Percentiles rank a stretch among this genome's conserved stretches.
phyloP scores from a whole-genome alignment of 2,888 invertebrate species.

The Seira musarum region DNA sequence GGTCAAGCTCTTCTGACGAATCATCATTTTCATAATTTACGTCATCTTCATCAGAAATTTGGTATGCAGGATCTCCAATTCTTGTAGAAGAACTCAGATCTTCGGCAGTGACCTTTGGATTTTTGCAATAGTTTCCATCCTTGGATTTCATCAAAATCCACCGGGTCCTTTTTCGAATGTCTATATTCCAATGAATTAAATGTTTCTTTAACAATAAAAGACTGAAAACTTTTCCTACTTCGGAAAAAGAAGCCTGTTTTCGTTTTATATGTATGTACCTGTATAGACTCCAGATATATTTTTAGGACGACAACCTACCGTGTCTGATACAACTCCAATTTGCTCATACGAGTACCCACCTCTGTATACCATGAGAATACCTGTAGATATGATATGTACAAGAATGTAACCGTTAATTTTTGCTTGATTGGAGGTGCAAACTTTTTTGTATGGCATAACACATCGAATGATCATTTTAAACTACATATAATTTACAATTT shows the following conservation, averaged over 20 bases:
- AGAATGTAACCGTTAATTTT: conserved; percentile 11
- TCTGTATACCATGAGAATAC: conserved; percentile 42
- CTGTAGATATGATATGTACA: too few relatives aligned
- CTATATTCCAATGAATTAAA: conserved; percentile 25
- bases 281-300: conserved; percentile 54
- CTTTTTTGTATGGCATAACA: background rate
- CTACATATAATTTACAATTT: background rate
- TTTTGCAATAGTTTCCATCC: conserved; percentile 54
- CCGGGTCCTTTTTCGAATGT: conserved; percentile 46
- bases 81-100: conserved; percentile 36
- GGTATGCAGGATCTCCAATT: conserved; percentile 2
- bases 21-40: conserved; percentile 19
- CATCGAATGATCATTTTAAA: background rate
- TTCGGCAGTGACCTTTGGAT: conserved; percentile 40
- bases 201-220: background rate
- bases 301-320: conserved; percentile 52
- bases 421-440: background rate
- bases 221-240: background rate
- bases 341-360: conserved; percentile 58
- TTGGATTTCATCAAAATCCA: conserved; percentile 55
- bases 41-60: too few relatives aligned
- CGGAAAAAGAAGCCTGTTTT: background rate
- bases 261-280: conserved; percentile 46
- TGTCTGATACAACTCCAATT: conserved; percentile 53
- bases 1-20: conserved; percentile 1